phyloP scores from a whole-genome alignment of 2,797 vertebrate species.

The Aphelocoma californica region DNA sequence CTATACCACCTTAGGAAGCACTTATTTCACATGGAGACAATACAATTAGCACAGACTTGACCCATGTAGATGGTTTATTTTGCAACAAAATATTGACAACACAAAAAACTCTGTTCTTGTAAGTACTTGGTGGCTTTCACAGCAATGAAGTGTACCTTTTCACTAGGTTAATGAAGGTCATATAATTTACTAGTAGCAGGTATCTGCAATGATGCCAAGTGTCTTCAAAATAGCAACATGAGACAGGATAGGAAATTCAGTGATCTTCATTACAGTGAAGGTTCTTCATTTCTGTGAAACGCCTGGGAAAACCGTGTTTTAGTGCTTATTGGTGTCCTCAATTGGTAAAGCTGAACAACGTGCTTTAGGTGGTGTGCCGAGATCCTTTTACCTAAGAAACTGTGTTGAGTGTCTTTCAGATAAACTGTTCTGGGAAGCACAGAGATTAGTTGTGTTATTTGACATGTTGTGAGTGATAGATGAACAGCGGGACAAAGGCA shows the following conservation, averaged over 20 bases:
- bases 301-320: neutral
- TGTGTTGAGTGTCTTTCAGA: conserved; percentile 69
- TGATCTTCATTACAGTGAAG: neutral
- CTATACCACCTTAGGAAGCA: neutral
- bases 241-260: neutral
- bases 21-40: neutral
- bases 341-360: neutral
- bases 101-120: neutral
- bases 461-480: conserved; percentile 75
- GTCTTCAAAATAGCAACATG: neutral
- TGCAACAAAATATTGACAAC: neutral
- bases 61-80: neutral
- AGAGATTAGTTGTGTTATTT: conserved; percentile 75
- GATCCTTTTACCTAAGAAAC: conserved; percentile 61
- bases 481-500: conserved; percentile 72
- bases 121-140: neutral
- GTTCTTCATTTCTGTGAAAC: neutral
- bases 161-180: neutral
- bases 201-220: neutral
- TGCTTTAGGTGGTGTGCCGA: neutral
- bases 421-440: conserved; percentile 75
- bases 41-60: neutral
- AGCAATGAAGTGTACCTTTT: neutral
- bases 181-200: neutral
- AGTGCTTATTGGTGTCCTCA: neutral